phyloP scores from a whole-genome alignment of 2,113 vertebrate species.

The Sander vitreus region DNA sequence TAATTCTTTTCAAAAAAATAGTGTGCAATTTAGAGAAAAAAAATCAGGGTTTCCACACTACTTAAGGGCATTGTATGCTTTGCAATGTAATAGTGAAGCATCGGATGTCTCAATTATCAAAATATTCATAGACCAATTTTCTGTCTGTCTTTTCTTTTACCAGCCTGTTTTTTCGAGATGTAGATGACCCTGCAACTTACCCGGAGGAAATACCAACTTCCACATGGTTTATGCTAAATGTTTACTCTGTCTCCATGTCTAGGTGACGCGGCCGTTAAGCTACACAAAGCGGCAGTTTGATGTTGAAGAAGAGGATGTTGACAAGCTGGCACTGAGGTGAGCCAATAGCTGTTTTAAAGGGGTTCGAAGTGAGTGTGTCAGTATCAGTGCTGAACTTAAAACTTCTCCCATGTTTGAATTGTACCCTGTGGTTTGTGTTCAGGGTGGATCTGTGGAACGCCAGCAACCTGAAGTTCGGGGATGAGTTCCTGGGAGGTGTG shows the following conservation, averaged over 20 bases:
- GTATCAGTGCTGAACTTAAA: neutral
- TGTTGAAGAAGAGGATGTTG: constrained; percentile 97
- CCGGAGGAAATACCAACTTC: too few species aligned
- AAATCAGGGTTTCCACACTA: neutral
- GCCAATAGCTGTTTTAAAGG: neutral
- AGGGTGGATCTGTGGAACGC: constrained; percentile 98
- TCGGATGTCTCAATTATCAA: neutral
- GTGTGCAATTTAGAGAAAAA: neutral
- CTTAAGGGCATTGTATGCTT: neutral
- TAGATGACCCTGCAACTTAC: too few species aligned
- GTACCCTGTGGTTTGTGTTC: constrained; percentile 37
- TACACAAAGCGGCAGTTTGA: constrained; percentile 97
- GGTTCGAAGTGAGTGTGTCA: neutral
- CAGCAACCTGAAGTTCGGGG: constrained; percentile 98
- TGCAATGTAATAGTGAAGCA: neutral
- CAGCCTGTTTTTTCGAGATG: neutral
- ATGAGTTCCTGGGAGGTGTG: constrained; percentile 96
- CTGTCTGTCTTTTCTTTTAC: neutral
- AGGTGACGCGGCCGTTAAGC: constrained; percentile 95
- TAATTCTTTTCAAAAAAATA: neutral
- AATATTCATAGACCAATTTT: too few species aligned
- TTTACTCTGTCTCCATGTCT: constrained; percentile 4
- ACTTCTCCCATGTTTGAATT: neutral
- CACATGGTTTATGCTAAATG: neutral
- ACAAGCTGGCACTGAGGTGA: constrained; percentile 97